These are phyloP conservation scores for Urocitellus parryii DNA, from an alignment of 2,113 vertebrate genomes.

Conservation along the genomic window DNA sequence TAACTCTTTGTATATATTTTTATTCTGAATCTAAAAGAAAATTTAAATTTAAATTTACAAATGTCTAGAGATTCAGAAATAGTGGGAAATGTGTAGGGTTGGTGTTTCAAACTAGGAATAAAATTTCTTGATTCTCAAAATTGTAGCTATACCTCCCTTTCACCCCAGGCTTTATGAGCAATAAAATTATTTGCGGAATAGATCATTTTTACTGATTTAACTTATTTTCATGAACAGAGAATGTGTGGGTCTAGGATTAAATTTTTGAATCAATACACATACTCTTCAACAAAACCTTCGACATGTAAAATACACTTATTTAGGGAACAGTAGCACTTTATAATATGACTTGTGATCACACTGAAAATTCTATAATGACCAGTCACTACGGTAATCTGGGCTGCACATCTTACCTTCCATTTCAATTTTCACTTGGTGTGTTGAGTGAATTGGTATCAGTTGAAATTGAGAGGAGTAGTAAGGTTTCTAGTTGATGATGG, in stretches of 20 bases:
- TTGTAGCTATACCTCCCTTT: background rate
- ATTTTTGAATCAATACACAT: background rate
- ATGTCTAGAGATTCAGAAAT: background rate
- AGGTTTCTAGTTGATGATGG: background rate
- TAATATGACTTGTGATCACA: fast-evolving
- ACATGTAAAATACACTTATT: too few relatives aligned
- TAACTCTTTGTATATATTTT: background rate
- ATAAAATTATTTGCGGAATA: background rate
- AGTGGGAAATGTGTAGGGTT: too few relatives aligned
- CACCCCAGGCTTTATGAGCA: background rate
- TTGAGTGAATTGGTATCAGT: too few relatives aligned
- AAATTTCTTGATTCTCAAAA: background rate
- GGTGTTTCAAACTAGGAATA: background rate
- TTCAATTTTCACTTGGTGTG: background rate
- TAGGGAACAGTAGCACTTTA: fast-evolving
- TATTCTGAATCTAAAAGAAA: background rate
- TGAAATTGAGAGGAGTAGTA: too few relatives aligned
- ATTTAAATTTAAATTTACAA: background rate
- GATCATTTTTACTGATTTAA: background rate
- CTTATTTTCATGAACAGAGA: background rate
- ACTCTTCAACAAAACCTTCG: background rate
- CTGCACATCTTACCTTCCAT: background rate
- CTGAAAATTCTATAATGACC: background rate
- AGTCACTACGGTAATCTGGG: background rate
- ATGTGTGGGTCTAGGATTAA: background rate